A percentile compares a stretch with the other conserved stretches of the same genome.
phyloP scores from a whole-genome alignment of 2,888 invertebrate species.

The Harpagoxenus sublaevis region DNA sequence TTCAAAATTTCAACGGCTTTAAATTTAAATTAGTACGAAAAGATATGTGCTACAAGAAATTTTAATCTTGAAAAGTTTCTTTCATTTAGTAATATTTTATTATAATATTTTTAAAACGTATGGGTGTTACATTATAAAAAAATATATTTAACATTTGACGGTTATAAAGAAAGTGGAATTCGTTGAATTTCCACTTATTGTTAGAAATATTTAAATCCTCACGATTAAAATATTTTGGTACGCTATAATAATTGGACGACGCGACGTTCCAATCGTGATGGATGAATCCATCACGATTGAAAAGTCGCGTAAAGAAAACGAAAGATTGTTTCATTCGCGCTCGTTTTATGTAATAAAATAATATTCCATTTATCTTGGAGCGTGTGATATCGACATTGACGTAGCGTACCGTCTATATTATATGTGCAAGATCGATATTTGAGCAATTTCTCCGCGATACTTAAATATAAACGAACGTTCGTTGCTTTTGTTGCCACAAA shows the following conservation, averaged over 20 bases:
- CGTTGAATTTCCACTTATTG: background rate
- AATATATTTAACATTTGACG: background rate
- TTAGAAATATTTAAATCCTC: background rate
- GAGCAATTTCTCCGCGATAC: conserved; percentile 14
- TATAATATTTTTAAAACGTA: background rate
- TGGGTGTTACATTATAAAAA: background rate
- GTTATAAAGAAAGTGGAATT: background rate
- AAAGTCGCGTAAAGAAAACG: background rate
- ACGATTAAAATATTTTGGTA: background rate
- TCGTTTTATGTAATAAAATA: conserved; percentile 33
- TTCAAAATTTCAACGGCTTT: background rate
- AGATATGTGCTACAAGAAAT: background rate
- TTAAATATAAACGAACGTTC: conserved; percentile 31
- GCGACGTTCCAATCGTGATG: background rate
- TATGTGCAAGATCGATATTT: conserved; percentile 13
- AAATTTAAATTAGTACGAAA: background rate
- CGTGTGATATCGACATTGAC: conserved; percentile 18
- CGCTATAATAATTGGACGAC: background rate
- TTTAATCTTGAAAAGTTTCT: background rate
- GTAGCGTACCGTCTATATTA: background rate
- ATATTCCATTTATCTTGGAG: background rate
- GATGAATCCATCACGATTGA: background rate
- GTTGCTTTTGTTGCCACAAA: conserved; percentile 34
- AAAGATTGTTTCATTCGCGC: background rate
- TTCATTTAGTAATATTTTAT: background rate